Conservation (phyloP, 2,797 vertebrate species). For the Gephyroberyx darwinii region DNA sequence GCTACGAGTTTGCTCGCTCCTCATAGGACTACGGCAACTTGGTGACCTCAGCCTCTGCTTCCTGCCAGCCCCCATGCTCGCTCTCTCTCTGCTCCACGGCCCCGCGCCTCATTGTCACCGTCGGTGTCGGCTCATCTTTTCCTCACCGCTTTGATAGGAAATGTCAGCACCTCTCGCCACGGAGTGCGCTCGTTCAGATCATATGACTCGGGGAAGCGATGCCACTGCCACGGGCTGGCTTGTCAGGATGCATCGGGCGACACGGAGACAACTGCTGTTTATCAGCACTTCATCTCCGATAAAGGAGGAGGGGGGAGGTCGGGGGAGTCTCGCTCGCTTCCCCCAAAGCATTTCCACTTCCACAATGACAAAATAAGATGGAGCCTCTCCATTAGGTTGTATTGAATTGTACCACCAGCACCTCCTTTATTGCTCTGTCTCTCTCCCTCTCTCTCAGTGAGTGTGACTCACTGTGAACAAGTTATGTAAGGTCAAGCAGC, state of each 20-base stretch:
- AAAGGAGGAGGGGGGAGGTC: constrained; percentile 21
- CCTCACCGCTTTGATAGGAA: constrained; percentile 46
- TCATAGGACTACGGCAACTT: constrained; percentile 38
- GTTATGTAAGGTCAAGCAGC: constrained; percentile 54
- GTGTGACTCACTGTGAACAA: background rate
- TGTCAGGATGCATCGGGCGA: constrained; percentile 58
- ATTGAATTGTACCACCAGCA: background rate
- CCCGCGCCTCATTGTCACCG: constrained; percentile 34
- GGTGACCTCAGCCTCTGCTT: constrained; percentile 58
- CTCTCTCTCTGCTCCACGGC: constrained; percentile 4
- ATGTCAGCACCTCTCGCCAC: constrained; percentile 51
- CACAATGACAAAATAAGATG: constrained; percentile 9
- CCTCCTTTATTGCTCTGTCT: background rate
- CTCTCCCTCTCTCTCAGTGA: background rate
- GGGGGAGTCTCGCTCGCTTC: constrained; percentile 1
- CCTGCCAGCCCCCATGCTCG: constrained; percentile 39
- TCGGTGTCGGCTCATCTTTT: constrained; percentile 41
- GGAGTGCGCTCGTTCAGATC: constrained; percentile 39
- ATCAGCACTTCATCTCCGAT: constrained; percentile 50
- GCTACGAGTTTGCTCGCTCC: constrained; percentile 33
- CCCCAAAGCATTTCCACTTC: constrained; percentile 31
- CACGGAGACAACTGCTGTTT: constrained; percentile 37
- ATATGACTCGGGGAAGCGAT: constrained; percentile 38
- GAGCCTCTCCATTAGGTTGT: background rate
- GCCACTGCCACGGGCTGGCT: constrained; percentile 30